Evolutionary conservation across 1,140 invertebrate genomes (phyloP), one percentile per base, ranked within the genome.

Genomic region (Belonocnema kinseyi): DNA sequence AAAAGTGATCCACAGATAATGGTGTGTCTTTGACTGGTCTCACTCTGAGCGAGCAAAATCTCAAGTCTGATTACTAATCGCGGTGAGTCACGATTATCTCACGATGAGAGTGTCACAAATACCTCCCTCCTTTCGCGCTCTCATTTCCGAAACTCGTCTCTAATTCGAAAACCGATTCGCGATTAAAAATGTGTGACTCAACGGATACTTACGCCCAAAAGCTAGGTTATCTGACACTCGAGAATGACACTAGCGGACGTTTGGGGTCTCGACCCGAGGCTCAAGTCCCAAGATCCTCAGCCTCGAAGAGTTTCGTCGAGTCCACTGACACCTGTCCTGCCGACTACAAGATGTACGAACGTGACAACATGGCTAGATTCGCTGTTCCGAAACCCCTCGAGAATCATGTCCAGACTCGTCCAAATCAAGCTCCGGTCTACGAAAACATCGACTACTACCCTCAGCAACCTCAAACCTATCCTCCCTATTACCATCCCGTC

Each of bases 361-460:
- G 94, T 56, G 92, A 92, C 40, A 93, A 93, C 78, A 91, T 95
- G 21, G 95, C 95, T 1, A 95, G 96, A 84, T 96, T 95, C 88
- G 94, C 95, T 6, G 95, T 95, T 13, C 95, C 95, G 14, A 96
- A 95, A 84, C 92, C 94, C 75, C 92, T 95, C 12, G 95, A 96
- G 82, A 88, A 85, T 16, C 85, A 84, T 16, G 79, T 85, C 7
- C 86, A 88, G 51, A 85, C 83, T 21, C 80, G 80, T 0, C 50
- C 70, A 17, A 84, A 78, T 46, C 87, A 89, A 76, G 93, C 93
- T 72, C 95, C 94, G 46, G 94, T 97, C 26, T 97, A 97, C 88
- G 96, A 97, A 88, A 97, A 97, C 89, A 93, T 96, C 54, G 95
- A 96, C 78, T 96, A 95, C 88, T 96, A 96, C 90, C 91, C 92